Evolutionary conservation across 2,888 invertebrate species (phyloP), one percentile per base, ranked within the genome.

Genomic region (Epiblema foenella): DNA sequence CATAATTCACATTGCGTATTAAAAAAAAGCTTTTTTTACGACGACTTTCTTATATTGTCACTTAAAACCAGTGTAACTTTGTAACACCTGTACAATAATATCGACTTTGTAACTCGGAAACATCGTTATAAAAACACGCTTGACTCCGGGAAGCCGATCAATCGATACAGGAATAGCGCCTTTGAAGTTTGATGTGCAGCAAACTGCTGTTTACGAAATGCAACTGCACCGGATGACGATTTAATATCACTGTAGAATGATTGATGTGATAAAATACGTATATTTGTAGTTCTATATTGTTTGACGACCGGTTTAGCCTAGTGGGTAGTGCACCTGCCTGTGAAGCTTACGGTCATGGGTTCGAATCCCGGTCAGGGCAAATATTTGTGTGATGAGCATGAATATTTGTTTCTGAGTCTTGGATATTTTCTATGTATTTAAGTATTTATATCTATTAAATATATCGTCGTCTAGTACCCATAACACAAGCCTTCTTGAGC

Each of bases 161-260:
- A 81, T 86, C 83, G 84, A 76, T 79, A 69, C 79, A 77, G 78
- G 82, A 83, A 85, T 82, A 85, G 76, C 75, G 72, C 73, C 84
- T 89, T 88, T 89, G 87, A 88, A 85, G 81, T 89, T 88, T 89
- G 87, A 88, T 85, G 81, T 81, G 83, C 81, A 39, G 52, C 52
- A 52, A 64, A 64, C 64, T 37, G 52, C 78, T 65, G 69, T 69
- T 65, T 65, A 69, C 65, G 18, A 54, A 65, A 56, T 42, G 62
- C 68, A 60, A 37, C 58, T 52, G 68, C 52, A 52, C 65, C 56
- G 46, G 65, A 56, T 29, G 65, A 54, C 52, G 52, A 64, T 64
- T 54, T 64, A 54, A 64, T 54, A 54, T 54, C 33, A 46, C 10
- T 12, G 52, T 54, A 18, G 20, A 51, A 63, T 63, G 62, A 52